Evolutionary conservation across 2,797 vertebrate genomes (phyloP), one percentile per base, ranked within the genome.

Genomic region (Syngnathus rostellatus): DNA sequence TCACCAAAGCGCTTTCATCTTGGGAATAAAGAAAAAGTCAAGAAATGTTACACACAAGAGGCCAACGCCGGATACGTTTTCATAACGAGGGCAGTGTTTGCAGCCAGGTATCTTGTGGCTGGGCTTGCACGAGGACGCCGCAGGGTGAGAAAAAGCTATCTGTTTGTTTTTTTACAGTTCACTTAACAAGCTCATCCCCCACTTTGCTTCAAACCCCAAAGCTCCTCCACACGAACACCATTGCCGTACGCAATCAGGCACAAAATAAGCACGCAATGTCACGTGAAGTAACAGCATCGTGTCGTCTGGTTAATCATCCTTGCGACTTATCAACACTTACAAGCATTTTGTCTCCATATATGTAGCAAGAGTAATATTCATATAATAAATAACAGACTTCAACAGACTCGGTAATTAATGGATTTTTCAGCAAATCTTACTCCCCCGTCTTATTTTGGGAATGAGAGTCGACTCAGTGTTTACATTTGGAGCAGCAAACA

Each of bases 1-100:
- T 92, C 80, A 99, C 97, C 83, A 99, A 83, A 0, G 97, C 95
- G 19, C 95, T 94, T 85, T 99, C 97, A 87, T 99, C 97, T 99
- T 43, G 72, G 48, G 75, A 58, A 50, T 81, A 81, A 25, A 68
- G 6, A 73, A 66, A 57, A 5, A 14, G n/a, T 39, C 51, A 38
- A 39, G 63, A 68, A 62, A 37, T 23, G 41, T 69, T 63, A 69
- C 11, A 38, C 21, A 31, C 8, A 66, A 50, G 43, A 70, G 66
- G 66, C 25, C 60, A 23, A 21, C 67, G 66, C 31, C 54, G 1
- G 3, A 66, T 62, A 70, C 57, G 54, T 75, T 65, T 69, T 38
- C 0, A 61, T 38, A 66, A 68, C 25, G 39, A 71, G 57, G 66
- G 65, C 66, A 69, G 62, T 17, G 46, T 72, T 77, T 72, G 58